These are phyloP conservation scores for Neolamprologus tretocephalus DNA, from an alignment of 2,113 vertebrate genomes.

Conservation along the genomic window DNA sequence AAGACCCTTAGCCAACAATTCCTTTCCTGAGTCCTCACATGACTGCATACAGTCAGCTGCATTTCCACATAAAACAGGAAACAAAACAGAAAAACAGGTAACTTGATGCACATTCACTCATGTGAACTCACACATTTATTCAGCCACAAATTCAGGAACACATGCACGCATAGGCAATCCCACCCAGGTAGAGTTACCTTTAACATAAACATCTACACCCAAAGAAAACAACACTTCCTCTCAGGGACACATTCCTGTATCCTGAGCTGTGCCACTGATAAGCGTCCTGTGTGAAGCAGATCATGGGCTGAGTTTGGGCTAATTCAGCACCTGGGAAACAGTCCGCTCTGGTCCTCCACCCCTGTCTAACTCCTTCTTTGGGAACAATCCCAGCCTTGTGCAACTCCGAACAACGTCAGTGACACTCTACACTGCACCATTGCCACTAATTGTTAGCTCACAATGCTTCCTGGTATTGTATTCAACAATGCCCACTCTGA, in stretches of 20 bases:
- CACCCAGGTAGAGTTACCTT: constrained; percentile 55
- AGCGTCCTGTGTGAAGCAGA: constrained; percentile 39
- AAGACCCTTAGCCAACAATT: constrained; percentile 14
- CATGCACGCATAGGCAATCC: constrained; percentile 34
- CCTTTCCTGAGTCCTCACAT: neutral
- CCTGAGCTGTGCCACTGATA: constrained; percentile 38
- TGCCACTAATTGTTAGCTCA: constrained; percentile 74
- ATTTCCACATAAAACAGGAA: neutral
- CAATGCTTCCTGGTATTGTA: constrained; percentile 77
- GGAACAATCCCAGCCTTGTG: constrained; percentile 72
- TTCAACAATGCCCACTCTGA: constrained; percentile 72
- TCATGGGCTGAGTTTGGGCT: constrained; percentile 41
- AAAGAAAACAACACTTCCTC: constrained; percentile 47
- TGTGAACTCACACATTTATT: neutral
- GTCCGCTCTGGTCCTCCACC: constrained; percentile 28
- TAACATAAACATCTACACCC: constrained; percentile 53
- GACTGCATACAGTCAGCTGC: neutral
- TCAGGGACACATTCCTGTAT: constrained; percentile 36
- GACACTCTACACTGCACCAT: constrained; percentile 76
- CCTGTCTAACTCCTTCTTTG: constrained; percentile 54
- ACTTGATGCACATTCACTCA: constrained; percentile 10
- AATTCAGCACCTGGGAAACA: constrained; percentile 64
- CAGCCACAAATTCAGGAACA: constrained; percentile 14
- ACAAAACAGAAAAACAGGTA: constrained; percentile 6
- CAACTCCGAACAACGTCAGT: constrained; percentile 70